Evolutionary conservation across 2,113 vertebrate species (phyloP), one percentile per base, ranked within the genome.

Genomic region (Tringa solitaria): DNA sequence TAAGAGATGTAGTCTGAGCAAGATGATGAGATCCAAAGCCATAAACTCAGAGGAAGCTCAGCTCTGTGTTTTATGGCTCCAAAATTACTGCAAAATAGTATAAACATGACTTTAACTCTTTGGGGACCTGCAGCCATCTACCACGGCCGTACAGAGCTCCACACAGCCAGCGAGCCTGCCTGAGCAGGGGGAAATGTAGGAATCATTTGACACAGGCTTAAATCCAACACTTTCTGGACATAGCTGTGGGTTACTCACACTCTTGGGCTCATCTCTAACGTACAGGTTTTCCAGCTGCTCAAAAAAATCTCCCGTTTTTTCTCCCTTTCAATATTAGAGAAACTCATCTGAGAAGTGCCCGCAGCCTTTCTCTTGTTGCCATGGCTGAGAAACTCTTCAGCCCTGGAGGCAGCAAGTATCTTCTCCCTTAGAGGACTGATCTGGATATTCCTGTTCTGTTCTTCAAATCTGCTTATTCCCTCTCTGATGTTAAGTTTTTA

Each of bases 61-160:
- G 33, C 33, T 32, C 37, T 45, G 37, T 45, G 24, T 68, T 74
- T 85, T 51, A 57, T 46, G 23, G 20, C 56, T 46, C 33, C 1
- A 1, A n/a, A 63, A 76, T 15, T 28, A 57, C 27, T 22, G 20
- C 28, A 30, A 37, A 39, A 10, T 19, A 57, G 15, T 18, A 37
- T 26, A n/a, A 69, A 35, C 56, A 12, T 77, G 41, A 33, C 63
- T 83, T 50, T 26, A 19, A 45, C 50, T 63, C 61, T 27, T 39
- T 18, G 72, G 39, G 24, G 43, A 57, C 17, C 77, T 30, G 35
- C 77, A 63, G 37, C 48, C 50, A 32, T 45, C 35, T 37, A 3
- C 45, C 1, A 4, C 0, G 0, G 37, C 53, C 39, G 69, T 37
- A 60, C 8, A 0, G 37, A 30, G 37, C 64, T 60, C 46, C 22